Percentiles rank a stretch among this genome's conserved stretches.
Evolutionary conservation across 2,797 vertebrate species (phyloP).

Genomic region (Gymnoscopelus microlampas): DNA sequence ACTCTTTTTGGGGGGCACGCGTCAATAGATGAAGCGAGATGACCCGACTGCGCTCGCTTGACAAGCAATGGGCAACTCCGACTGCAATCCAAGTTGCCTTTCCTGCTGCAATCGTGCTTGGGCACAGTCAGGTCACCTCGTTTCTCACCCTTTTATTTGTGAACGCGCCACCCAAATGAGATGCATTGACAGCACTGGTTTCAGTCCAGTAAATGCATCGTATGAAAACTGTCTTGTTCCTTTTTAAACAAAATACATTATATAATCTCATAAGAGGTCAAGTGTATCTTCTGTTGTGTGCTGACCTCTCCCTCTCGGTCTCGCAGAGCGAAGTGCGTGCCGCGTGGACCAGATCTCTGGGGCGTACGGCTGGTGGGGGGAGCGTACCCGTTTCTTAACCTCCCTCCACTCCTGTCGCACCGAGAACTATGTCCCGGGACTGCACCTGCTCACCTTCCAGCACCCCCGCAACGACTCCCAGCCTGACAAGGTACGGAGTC

Average conservation of each 20-base stretch:
- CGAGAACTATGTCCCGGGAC: conserved; percentile 92
- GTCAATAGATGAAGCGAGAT: conserved; percentile 47
- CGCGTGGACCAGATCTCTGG: conserved; percentile 94
- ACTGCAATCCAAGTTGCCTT: conserved; percentile 42
- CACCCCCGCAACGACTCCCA: conserved; percentile 93
- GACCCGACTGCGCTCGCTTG: conserved; percentile 44
- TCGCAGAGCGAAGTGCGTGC: conserved; percentile 88
- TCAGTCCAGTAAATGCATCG: conserved; percentile 19
- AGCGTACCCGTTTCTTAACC: conserved; percentile 89
- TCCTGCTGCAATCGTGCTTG: conserved; percentile 28
- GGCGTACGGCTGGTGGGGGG: conserved; percentile 95
- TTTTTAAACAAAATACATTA: conserved; percentile 40
- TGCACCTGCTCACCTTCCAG: conserved; percentile 94
- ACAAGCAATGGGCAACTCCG: conserved; percentile 56
- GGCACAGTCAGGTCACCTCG: conserved; percentile 47
- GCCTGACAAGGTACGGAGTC: conserved; percentile 91
- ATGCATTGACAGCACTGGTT: conserved; percentile 40
- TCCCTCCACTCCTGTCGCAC: conserved; percentile 89
- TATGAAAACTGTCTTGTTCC: not conserved
- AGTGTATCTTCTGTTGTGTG: conserved; percentile 66
- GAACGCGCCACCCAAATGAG: conserved; percentile 45
- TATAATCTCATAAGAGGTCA: conserved; percentile 65
- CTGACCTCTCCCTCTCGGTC: conserved; percentile 80
- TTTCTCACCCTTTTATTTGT: conserved; percentile 38
- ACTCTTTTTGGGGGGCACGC: conserved; percentile 49